Conservation (phyloP, 1,140 invertebrate genomes). For the Pseudomyrmex flavicornis region DNA sequence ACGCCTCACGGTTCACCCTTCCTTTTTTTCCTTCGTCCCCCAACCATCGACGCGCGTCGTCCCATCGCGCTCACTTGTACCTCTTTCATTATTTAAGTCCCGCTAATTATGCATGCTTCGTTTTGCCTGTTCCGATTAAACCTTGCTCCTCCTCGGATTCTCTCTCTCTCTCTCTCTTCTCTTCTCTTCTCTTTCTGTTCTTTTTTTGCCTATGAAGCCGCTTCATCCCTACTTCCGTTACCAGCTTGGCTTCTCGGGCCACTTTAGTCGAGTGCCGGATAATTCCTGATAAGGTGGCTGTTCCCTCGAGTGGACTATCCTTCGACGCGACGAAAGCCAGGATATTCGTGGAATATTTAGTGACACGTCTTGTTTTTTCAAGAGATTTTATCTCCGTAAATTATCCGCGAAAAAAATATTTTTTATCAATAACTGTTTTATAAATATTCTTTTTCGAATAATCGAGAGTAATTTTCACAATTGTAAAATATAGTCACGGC, state of each 20-base stretch:
- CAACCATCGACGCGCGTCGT: neutral
- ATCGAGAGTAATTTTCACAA: neutral
- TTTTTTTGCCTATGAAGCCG: neutral
- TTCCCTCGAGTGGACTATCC: conserved; percentile 60
- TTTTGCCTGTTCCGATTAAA: conserved; percentile 65
- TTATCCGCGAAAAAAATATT: neutral
- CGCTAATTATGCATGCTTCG: conserved; percentile 71
- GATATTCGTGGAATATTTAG: conserved; percentile 33
- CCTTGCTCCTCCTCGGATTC: conserved; percentile 4
- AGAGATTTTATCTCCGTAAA: neutral
- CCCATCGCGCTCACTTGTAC: neutral
- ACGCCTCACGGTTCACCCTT: neutral
- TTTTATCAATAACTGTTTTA: neutral
- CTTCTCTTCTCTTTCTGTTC: too few relatives aligned
- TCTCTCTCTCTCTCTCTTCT: neutral
- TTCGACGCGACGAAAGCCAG: conserved; percentile 27
- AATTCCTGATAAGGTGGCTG: conserved; percentile 72
- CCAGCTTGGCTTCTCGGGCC: conserved; percentile 59
- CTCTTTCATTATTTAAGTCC: conserved; percentile 66
- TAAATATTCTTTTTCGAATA: neutral
- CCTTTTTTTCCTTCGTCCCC: neutral
- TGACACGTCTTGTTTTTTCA: neutral
- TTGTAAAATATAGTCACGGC: neutral
- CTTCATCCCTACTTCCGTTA: conserved; percentile 28
- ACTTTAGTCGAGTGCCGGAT: conserved; percentile 71